phyloP scores from a whole-genome alignment of 2,888 invertebrate genomes.

The Thecocarcelia acutangulata region DNA sequence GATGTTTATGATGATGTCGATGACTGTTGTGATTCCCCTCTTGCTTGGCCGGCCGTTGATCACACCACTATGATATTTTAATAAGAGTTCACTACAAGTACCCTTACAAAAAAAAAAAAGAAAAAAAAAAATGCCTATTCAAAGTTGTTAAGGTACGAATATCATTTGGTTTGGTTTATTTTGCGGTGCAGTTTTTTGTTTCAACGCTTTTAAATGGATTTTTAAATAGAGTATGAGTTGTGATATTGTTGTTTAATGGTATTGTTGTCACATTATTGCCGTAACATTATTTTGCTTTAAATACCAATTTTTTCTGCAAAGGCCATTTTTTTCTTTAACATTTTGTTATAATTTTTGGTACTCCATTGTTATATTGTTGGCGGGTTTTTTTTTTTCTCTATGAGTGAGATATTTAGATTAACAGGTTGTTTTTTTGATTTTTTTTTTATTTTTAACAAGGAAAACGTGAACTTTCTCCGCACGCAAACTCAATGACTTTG shows the following conservation, averaged over 20 bases:
- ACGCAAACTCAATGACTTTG: slow-evolving; percentile 79
- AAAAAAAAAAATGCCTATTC: slow-evolving; percentile 16
- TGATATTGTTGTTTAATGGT: slow-evolving; percentile 47
- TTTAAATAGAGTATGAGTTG: slow-evolving; percentile 62
- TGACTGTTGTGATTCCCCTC: slow-evolving; percentile 33
- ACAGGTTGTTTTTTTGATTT: slow-evolving; percentile 79
- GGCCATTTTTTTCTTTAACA: background rate
- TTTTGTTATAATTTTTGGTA: slow-evolving; percentile 32
- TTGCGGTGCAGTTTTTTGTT: background rate
- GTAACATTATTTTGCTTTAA: slow-evolving; percentile 57
- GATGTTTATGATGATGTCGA: slow-evolving; percentile 2
- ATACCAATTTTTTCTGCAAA: slow-evolving; percentile 43
- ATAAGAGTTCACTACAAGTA: slow-evolving; percentile 70
- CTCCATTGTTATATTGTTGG: slow-evolving; percentile 37
- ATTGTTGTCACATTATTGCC: slow-evolving; percentile 63
- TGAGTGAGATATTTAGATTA: slow-evolving; percentile 80
- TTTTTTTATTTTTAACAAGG: slow-evolving; percentile 77
- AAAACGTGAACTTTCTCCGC: slow-evolving; percentile 80
- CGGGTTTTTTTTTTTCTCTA: slow-evolving; percentile 17
- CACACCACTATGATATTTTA: slow-evolving; percentile 77
- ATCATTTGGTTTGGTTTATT: background rate
- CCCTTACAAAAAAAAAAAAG: slow-evolving; percentile 68
- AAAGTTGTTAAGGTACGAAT: slow-evolving; percentile 22
- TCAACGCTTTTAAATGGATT: slow-evolving; percentile 17
- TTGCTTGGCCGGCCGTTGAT: slow-evolving; percentile 65